Evolutionary conservation across 2,113 vertebrate species (phyloP).

Genomic region (Rhinolophus ferrumequinum): DNA sequence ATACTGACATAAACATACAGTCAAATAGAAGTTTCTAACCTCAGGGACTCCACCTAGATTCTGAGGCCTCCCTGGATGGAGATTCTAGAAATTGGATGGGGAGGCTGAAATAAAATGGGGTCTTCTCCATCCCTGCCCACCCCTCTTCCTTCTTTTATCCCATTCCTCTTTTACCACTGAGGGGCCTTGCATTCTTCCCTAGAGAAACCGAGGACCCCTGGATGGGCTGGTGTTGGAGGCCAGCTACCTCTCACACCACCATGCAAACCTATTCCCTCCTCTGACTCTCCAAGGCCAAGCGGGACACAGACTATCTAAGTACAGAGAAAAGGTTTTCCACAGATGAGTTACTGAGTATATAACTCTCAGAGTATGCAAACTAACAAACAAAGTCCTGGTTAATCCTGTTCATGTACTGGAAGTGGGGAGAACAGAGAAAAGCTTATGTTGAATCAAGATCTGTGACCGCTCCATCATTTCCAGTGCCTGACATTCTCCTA

Average conservation of each 20-base stretch:
- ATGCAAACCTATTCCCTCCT: not conserved
- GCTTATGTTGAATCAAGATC: not conserved
- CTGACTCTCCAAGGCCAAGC: not conserved
- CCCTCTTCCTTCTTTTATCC: not conserved
- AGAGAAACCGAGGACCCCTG: not conserved
- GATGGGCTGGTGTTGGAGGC: not conserved
- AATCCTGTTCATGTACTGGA: not conserved
- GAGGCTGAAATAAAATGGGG: not conserved
- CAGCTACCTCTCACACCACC: accelerated
- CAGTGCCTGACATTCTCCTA: not conserved
- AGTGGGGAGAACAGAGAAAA: not conserved
- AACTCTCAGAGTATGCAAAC: not conserved
- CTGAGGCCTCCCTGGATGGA: not conserved
- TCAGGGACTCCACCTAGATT: not conserved
- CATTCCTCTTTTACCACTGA: not conserved
- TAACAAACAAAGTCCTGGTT: not conserved
- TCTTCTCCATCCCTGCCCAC: not conserved
- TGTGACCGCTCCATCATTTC: not conserved
- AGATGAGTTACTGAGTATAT: not conserved
- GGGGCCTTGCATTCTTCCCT: not conserved
- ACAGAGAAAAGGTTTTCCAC: not conserved
- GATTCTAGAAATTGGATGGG: not conserved
- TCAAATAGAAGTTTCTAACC: not conserved
- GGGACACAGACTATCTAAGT: not conserved
- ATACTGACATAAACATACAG: not conserved